Evolutionary conservation across 2,797 vertebrate species (phyloP).

Genomic region (Labeo calbasu): DNA sequence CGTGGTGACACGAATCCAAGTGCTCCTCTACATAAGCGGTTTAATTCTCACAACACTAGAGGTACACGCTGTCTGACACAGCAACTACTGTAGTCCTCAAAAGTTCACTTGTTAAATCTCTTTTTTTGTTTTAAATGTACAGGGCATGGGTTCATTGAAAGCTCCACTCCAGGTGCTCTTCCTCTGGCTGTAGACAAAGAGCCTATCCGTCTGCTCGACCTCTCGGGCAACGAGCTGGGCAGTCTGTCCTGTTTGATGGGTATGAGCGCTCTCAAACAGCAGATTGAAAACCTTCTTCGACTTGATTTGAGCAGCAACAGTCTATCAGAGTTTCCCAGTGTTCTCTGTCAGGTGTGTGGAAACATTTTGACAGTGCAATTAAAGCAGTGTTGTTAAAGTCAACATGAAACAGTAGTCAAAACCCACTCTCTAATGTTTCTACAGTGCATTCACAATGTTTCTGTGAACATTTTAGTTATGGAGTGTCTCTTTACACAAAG

Average conservation of each 20-base stretch:
- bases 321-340: conserved; percentile 81
- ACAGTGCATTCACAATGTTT: not conserved
- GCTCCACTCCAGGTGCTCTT: conserved; percentile 66
- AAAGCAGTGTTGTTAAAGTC: not conserved
- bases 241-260: conserved; percentile 84
- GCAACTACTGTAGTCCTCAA: not conserved
- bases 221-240: conserved; percentile 93
- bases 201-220: conserved; percentile 87
- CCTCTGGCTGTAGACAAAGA: conserved; percentile 80
- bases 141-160: conserved; percentile 73
- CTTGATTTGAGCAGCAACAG: conserved; percentile 92
- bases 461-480: not conserved
- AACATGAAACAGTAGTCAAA: not conserved
- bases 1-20: conserved; percentile 75
- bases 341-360: conserved; percentile 85
- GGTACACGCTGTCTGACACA: conserved; percentile 60
- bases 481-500: no score
- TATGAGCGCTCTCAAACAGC: conserved; percentile 74
- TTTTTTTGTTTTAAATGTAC: conserved; percentile 40
- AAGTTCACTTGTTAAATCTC: not conserved
- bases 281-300: conserved; percentile 84
- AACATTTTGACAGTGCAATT: not conserved
- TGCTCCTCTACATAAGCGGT: conserved; percentile 59
- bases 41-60: conserved; percentile 70
- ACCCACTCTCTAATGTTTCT: not conserved